Base-by-base conservation (phyloP, 1,140 invertebrate genomes). In the Battus philenor region DNA sequence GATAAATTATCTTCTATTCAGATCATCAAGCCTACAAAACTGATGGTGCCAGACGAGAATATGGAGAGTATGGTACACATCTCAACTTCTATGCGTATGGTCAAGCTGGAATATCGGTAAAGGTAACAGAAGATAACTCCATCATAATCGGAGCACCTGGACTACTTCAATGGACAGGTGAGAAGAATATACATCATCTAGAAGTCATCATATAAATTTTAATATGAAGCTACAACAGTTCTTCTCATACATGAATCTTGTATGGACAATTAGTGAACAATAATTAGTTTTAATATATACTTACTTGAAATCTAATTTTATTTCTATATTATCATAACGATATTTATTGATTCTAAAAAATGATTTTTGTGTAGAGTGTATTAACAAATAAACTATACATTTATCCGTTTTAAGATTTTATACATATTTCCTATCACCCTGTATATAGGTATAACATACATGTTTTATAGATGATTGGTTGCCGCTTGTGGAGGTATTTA, bases 131-230 rank as follows among this genome's bases (percentile, higher is more conserved):
- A n/a, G 69, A 84, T 13, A 68, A 77, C 13, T 80, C 83, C 20
- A 60, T 90, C 2, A 64, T 90, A 1, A 73, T 91, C n/a, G 90
- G 90, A 1, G 87, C 87, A 1, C 90, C 90, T 0, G 90, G 90
- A 1, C 63, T 90, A 6, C 66, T 80, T 9, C 81, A 82, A 2
- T 90, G 89, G 89, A 87, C 86, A 29, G 88, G 89, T 86, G 59
- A 36, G 16, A 31, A 16, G 4, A 18, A n/a, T 13, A 36, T 41
- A 24, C 1, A 10, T 5, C 16, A 10, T 11, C 4, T 32, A 16
- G 10, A 22, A 22, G 3, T 4, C 20, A n/a, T n/a, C n/a, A n/a
- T n/a, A n/a, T n/a, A n/a, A n/a, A n/a, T n/a, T n/a, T n/a, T n/a
- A n/a, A n/a, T n/a, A n/a, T n/a, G n/a, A n/a, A n/a, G n/a, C n/a